Conservation (phyloP, 2,113 vertebrate genomes). For the Poecilia latipinna region DNA sequence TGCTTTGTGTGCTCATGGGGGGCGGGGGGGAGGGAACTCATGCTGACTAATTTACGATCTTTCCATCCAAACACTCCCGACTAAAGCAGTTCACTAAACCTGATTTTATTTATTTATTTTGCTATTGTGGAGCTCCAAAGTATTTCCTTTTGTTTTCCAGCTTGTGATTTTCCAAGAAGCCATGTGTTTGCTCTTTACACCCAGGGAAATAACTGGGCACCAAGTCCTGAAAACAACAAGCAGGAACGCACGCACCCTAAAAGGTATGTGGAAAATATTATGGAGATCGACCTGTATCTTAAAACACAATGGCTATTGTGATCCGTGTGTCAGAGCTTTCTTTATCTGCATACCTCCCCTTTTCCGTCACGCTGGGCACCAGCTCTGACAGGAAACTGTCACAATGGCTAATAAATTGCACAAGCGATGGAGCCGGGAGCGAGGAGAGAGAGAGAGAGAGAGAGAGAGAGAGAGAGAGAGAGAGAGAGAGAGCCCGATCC, state of each 20-base stretch:
- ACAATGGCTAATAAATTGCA: constrained; percentile 84
- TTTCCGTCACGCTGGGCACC: constrained; percentile 72
- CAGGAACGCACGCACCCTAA: constrained; percentile 21
- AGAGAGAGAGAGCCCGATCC: constrained; percentile 14
- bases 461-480: neutral
- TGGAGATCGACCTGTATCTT: constrained; percentile 70
- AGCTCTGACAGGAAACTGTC: constrained; percentile 78
- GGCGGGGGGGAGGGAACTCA: no score
- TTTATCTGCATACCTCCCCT: constrained; percentile 77
- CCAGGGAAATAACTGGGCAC: constrained; percentile 23
- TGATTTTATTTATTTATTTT: no score
- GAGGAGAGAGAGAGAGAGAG: neutral
- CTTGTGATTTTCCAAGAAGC: constrained; percentile 63
- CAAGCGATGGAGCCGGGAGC: constrained; percentile 51
- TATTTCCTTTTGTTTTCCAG: constrained; percentile 63
- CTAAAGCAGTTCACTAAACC: constrained; percentile 6
- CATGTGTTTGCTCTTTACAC: constrained; percentile 8
- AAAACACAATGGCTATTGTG: constrained; percentile 84
- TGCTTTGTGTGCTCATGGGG: neutral
- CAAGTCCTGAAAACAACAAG: constrained; percentile 47
- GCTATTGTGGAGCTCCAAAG: constrained; percentile 36
- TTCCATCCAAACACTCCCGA: constrained; percentile 18
- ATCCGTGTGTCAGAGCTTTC: constrained; percentile 52
- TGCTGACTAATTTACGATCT: neutral
- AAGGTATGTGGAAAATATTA: constrained; percentile 73